Conservation (phyloP, 1,140 invertebrate species). For the Leptinotarsa texana region DNA sequence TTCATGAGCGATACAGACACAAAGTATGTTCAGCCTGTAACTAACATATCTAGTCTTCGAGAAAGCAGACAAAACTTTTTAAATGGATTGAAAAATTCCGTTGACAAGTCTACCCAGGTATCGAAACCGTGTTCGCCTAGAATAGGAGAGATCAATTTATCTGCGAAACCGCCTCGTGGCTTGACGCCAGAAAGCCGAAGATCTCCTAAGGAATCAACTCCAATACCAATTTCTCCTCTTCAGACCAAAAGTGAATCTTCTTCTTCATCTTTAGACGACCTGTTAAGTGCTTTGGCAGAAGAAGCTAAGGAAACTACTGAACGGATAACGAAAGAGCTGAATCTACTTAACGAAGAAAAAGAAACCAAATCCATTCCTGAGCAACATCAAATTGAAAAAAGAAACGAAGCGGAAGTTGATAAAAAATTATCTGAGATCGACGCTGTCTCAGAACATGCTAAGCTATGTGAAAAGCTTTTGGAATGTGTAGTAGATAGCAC, state of each 20-base stretch:
- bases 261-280: constrained; percentile 49
- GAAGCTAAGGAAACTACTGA: constrained; percentile 60
- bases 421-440: constrained; percentile 50
- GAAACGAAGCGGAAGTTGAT: constrained; percentile 29
- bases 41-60: constrained; percentile 27
- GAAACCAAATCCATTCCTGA: constrained; percentile 20
- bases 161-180: constrained; percentile 42
- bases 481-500: constrained; percentile 53
- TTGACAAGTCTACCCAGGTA: not conserved
- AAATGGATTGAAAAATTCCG: constrained; percentile 41
- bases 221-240: constrained; percentile 41
- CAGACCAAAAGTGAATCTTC: constrained; percentile 36
- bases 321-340: constrained; percentile 59
- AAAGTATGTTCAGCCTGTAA: constrained; percentile 26
- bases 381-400: not conserved
- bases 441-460: constrained; percentile 56
- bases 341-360: constrained; percentile 56
- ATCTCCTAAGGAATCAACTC: constrained; percentile 46
- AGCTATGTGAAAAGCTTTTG: constrained; percentile 57
- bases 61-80: constrained; percentile 45
- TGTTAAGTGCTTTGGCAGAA: constrained; percentile 48
- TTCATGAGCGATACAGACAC: constrained; percentile 51
- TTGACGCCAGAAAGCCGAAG: constrained; percentile 41
- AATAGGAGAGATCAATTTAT: constrained; percentile 22
- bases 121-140: constrained; percentile 16